phyloP scores from a whole-genome alignment of 2,113 vertebrate genomes.

The Diphyllodes magnificus region DNA sequence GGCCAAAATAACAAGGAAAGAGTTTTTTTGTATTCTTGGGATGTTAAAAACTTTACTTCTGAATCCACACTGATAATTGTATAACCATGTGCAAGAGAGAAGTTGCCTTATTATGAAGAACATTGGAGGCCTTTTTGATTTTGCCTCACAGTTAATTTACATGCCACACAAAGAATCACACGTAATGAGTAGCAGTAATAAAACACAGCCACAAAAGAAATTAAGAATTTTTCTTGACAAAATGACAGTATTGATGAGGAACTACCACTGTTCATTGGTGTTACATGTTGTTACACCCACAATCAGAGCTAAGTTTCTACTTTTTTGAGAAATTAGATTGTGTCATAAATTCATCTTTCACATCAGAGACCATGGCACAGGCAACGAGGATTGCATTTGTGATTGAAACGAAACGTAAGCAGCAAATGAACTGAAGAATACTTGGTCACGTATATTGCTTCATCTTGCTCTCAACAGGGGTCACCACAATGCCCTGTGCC shows the following conservation, averaged over 20 bases:
- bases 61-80: neutral
- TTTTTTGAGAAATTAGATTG: neutral
- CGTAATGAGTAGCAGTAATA: neutral
- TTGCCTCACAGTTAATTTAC: neutral
- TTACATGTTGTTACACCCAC: neutral
- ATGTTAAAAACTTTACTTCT: neutral
- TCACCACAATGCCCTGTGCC: neutral
- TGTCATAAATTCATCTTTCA: neutral
- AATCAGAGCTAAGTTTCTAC: neutral
- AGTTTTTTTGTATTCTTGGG: neutral
- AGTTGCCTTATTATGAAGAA: neutral
- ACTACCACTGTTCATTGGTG: neutral
- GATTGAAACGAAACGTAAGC: neutral
- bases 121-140: neutral
- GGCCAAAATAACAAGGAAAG: neutral
- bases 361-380: neutral
- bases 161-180: neutral
- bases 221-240: neutral
- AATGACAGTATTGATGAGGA: neutral
- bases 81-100: neutral
- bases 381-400: neutral
- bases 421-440: neutral
- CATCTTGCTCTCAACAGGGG: neutral
- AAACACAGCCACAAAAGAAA: neutral
- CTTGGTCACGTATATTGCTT: neutral